A percentile compares a stretch with the other conserved stretches of the same genome.
phyloP scores from a whole-genome alignment of 2,797 vertebrate genomes.

The Delichon dasypus region DNA sequence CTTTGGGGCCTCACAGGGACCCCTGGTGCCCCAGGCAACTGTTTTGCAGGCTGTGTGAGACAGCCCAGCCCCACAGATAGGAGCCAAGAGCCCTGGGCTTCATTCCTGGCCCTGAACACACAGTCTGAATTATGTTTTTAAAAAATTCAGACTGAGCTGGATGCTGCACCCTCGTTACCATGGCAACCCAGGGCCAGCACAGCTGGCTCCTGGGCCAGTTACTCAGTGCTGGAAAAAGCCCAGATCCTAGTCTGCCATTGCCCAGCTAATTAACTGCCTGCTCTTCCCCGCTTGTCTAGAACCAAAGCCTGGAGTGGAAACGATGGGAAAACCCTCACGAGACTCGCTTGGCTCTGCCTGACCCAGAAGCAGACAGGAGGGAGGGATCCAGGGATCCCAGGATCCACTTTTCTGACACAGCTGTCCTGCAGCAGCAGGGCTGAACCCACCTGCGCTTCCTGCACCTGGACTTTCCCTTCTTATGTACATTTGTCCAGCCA shows the following conservation, averaged over 20 bases:
- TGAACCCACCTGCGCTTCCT: background rate
- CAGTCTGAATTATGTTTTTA: background rate
- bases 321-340: background rate
- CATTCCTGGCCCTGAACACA: background rate
- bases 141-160: background rate
- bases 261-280: background rate
- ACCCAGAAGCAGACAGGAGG: background rate
- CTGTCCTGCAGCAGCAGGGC: rapidly evolving
- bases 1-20: background rate
- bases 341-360: background rate
- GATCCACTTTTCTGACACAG: background rate
- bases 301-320: background rate
- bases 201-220: background rate
- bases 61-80: background rate
- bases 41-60: background rate
- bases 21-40: rapidly evolving
- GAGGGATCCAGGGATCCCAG: background rate
- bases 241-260: background rate
- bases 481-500: background rate
- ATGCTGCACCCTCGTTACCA: background rate
- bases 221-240: background rate
- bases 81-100: background rate
- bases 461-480: background rate
- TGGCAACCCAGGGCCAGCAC: background rate
- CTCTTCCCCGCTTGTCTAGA: background rate